Percentiles rank a stretch among this genome's conserved stretches.
phyloP scores from a whole-genome alignment of 2,797 vertebrate genomes.

The Echeneis naucrates region DNA sequence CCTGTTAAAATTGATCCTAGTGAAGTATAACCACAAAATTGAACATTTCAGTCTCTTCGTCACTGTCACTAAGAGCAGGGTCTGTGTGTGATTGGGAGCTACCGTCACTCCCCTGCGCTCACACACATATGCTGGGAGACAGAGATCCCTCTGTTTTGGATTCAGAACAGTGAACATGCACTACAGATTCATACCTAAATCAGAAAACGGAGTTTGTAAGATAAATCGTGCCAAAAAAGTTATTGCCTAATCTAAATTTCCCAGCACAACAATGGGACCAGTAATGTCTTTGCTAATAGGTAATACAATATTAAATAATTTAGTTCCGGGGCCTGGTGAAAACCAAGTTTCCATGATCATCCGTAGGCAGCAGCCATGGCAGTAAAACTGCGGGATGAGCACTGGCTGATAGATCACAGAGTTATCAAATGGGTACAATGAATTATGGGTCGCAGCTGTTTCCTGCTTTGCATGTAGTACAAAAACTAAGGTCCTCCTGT shows the following conservation, averaged over 20 bases:
- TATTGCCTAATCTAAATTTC: not conserved
- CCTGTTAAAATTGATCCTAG: too few relatives aligned
- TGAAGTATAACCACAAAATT: not conserved
- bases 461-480: not conserved
- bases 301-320: not conserved
- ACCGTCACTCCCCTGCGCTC: too few relatives aligned
- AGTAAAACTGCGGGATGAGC: constrained; percentile 2
- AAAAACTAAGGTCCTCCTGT: not conserved
- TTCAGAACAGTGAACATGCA: not conserved
- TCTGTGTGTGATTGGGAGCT: not conserved
- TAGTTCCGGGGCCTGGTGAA: not conserved
- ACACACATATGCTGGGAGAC: not conserved
- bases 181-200: not conserved
- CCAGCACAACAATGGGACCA: not conserved
- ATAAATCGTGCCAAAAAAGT: not conserved
- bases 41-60: too few relatives aligned
- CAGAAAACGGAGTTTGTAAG: not conserved
- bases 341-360: not conserved
- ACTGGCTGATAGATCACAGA: not conserved
- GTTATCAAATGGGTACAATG: not conserved
- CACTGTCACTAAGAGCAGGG: not conserved
- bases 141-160: not conserved
- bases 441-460: not conserved
- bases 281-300: not conserved
- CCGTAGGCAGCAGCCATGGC: not conserved